A percentile compares a stretch with the other conserved stretches of the same genome.
Conservation (phyloP, 2,113 vertebrate species). For the Tyrannus savana region DNA sequence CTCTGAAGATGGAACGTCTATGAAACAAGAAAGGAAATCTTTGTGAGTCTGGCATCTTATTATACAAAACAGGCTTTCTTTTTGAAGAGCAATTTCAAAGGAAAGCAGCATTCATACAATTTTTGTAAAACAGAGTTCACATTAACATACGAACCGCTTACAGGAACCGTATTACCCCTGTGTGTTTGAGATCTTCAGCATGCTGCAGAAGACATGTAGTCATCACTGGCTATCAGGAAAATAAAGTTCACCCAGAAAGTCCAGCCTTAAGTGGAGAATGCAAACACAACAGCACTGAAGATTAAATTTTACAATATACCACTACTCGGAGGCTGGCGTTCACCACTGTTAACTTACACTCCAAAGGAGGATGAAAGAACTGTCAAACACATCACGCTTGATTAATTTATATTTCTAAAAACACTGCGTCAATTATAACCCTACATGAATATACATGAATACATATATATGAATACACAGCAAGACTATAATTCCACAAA, state of each 20-base stretch:
- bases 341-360: not conserved
- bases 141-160: slow-evolving; percentile 30
- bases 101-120: slow-evolving; percentile 61
- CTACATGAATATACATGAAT: not conserved
- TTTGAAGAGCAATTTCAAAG: slow-evolving; percentile 73
- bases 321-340: not conserved
- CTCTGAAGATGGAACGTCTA: slow-evolving; percentile 97
- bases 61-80: slow-evolving; percentile 74
- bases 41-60: slow-evolving; percentile 75
- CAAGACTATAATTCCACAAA: not conserved
- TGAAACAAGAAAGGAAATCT: slow-evolving; percentile 76
- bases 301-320: not conserved
- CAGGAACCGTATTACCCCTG: not conserved
- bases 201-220: not conserved
- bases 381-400: slow-evolving; percentile 14
- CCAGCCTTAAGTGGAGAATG: not conserved
- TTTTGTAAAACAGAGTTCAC: slow-evolving; percentile 66
- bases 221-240: slow-evolving; percentile 3
- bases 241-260: not conserved
- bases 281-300: not conserved
- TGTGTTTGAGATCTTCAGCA: not conserved
- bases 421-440: not conserved
- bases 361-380: not conserved
- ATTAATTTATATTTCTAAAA: slow-evolving; percentile 25
- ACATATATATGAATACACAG: not conserved